Evolutionary conservation across 2,113 vertebrate species (phyloP), one percentile per base, ranked within the genome.

Genomic region (Malaclemys terrapin): DNA sequence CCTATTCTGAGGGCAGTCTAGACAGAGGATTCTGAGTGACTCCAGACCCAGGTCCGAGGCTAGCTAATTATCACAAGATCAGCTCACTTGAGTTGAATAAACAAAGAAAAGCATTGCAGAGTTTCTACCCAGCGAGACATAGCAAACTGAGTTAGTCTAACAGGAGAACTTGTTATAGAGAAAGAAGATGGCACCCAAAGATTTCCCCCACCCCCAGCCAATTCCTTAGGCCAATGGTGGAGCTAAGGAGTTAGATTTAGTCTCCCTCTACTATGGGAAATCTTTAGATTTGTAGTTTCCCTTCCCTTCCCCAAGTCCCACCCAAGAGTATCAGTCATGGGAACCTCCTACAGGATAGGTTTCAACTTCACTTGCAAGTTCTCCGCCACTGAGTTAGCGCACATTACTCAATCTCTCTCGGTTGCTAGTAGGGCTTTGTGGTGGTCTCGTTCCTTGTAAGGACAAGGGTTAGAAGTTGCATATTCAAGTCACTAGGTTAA

Each of bases 171-270:
- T 84, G 65, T 17, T 75, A 11, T 3, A 35, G 10, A 16, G 50
- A 75, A 20, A 79, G 54, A 65, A 52, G 22, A 10, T 14, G 75
- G 0, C 14, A 0, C 20, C 1, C 12, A 65, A n/a, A 4, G 27
- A 57, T n/a, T 27, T 4, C 8, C 1, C 9, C 72, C 0, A 0
- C 2, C 14, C 17, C 8, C 8, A 10, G n/a, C 69, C 62, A n/a
- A n/a, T 75, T 75, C 72, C 10, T 24, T 75, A 45, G 72, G 72
- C 10, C 69, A 38, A 11, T 75, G 9, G 65, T 38, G 35, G n/a
- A 8, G 10, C 19, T 42, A n/a, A 22, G 69, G 69, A 38, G n/a
- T 14, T 69, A 19, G 17, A 38, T 38, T 54, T 54, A 54, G 45
- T 47, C 45, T 47, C 45, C 45, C 45, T 47, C 45, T 47, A 47